These are phyloP conservation scores for Bergia sp. DNA, from an alignment of 92 coral and sea anemone genomes.

Conservation along the genomic window DNA sequence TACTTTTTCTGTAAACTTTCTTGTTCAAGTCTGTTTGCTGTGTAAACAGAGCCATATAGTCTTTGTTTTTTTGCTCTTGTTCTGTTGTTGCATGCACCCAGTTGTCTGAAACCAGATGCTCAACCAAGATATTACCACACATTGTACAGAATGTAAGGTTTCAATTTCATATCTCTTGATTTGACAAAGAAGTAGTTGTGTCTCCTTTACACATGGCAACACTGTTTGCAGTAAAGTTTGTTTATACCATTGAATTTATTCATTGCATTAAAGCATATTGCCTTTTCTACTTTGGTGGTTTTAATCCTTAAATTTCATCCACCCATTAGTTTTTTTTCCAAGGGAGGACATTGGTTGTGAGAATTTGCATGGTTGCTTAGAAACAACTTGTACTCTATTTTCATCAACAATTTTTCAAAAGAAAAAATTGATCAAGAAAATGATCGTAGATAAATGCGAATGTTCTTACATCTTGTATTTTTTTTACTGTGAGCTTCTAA, in stretches of 20 bases:
- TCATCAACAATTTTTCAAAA: background rate
- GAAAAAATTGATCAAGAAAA: background rate
- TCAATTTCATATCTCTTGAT: constrained; percentile 20
- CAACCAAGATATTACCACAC: constrained; percentile 3
- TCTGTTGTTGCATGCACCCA: constrained; percentile 34
- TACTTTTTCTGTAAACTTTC: constrained; percentile 34
- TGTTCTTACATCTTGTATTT: background rate
- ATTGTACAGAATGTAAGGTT: background rate
- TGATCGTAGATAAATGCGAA: background rate
- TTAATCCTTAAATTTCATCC: background rate
- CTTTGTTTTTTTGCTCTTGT: constrained; percentile 6
- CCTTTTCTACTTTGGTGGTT: background rate
- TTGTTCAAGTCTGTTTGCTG: constrained; percentile 31
- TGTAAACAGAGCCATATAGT: constrained; percentile 18
- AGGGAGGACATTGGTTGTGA: constrained; percentile 23
- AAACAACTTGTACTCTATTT: background rate
- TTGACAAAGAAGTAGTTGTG: constrained; percentile 24
- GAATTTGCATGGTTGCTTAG: constrained; percentile 10
- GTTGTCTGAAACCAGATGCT: constrained; percentile 22
- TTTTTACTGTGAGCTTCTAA: background rate
- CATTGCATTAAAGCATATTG: background rate
- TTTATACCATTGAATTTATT: background rate
- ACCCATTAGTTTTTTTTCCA: background rate
- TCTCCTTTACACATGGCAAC: background rate
- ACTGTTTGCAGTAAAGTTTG: background rate